phyloP scores from a whole-genome alignment of 2,113 vertebrate genomes.

The Macquaria australasica region DNA sequence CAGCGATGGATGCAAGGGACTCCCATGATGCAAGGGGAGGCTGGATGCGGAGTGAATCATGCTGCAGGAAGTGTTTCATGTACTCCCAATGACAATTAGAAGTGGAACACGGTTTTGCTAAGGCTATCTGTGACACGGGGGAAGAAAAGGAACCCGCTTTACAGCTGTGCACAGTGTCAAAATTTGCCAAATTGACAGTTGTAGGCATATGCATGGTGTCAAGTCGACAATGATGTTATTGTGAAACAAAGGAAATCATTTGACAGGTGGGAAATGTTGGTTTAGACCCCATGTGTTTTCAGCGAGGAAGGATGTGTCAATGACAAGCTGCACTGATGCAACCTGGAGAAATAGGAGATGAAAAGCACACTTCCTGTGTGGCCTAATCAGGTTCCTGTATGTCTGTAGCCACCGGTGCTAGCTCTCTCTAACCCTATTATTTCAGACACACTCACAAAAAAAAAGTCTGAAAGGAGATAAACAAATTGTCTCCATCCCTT shows the following conservation, averaged over 20 bases:
- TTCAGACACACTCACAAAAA: slow-evolving; percentile 24
- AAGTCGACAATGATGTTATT: slow-evolving; percentile 55
- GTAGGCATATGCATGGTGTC: slow-evolving; percentile 48
- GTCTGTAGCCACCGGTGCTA: slow-evolving; percentile 45
- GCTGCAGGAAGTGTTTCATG: slow-evolving; percentile 40
- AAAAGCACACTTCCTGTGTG: slow-evolving; percentile 75
- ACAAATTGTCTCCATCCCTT: slow-evolving; percentile 18
- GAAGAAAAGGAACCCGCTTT: slow-evolving; percentile 24
- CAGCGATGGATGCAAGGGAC: slow-evolving; percentile 6
- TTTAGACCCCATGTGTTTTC: slow-evolving; percentile 73
- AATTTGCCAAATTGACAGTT: slow-evolving; percentile 56
- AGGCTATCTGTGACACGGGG: slow-evolving; percentile 47
- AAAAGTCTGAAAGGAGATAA: slow-evolving; percentile 28
- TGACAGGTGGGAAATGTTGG: slow-evolving; percentile 77
- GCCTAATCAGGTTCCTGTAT: slow-evolving; percentile 72
- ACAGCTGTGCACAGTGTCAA: slow-evolving; percentile 36
- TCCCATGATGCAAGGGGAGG: slow-evolving; percentile 36
- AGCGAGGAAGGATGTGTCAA: slow-evolving; percentile 67
- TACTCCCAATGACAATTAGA: slow-evolving; percentile 65
- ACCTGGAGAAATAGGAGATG: slow-evolving; percentile 78
- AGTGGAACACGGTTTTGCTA: slow-evolving; percentile 36
- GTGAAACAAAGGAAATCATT: slow-evolving; percentile 67
- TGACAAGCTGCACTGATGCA: slow-evolving; percentile 79
- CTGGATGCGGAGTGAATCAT: slow-evolving; percentile 41
- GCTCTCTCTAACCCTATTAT: slow-evolving; percentile 48